Evolutionary conservation across 2,888 invertebrate species (phyloP), one percentile per base, ranked within the genome.

Genomic region (Stenichneumon culpator): DNA sequence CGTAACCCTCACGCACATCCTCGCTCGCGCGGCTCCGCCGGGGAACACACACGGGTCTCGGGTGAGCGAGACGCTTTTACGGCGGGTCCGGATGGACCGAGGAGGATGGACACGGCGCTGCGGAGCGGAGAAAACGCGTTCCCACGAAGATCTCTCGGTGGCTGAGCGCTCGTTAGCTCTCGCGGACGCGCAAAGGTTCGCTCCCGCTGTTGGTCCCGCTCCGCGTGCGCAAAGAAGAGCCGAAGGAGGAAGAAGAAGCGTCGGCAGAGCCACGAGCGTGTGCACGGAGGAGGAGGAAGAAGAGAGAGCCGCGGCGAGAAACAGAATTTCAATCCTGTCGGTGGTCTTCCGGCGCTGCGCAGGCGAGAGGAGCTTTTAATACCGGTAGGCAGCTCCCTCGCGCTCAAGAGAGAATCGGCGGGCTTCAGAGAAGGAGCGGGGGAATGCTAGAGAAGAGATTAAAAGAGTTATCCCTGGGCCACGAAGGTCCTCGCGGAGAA

Each of bases 61-160:
- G 54, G 28, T 3, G 57, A 22, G 69, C 28, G 32, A 28, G 77
- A 68, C 25, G 57, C 52, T 14, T 52, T 25, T 54, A 78, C 39
- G 44, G 60, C 22, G 28, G 32, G 16, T 50, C 57, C 32, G 32
- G 65, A 75, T 0, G n/a, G 7, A 63, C 28, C 16, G 32, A 63
- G n/a, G 36, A 36, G n/a, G 36, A 63, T 7, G 63, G 63, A 63
- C 14, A 9, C 16, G 77, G 78, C 79, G 84, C 72, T 85, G 84
- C 82, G 65, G 79, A 78, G 78, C 78, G 84, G 82, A 82, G 79
- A 85, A 85, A 81, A 39, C 75, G 82, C 80, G 90, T 91, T 91
- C 91, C 87, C 87, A 86, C 86, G 85, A 85, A 79, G 85, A 86
- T 86, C 57, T 84, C 80, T 57, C 52, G 44, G 54, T 54, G 47